phyloP scores from a whole-genome alignment of 2,797 vertebrate genomes.

The Synanceia verrucosa region DNA sequence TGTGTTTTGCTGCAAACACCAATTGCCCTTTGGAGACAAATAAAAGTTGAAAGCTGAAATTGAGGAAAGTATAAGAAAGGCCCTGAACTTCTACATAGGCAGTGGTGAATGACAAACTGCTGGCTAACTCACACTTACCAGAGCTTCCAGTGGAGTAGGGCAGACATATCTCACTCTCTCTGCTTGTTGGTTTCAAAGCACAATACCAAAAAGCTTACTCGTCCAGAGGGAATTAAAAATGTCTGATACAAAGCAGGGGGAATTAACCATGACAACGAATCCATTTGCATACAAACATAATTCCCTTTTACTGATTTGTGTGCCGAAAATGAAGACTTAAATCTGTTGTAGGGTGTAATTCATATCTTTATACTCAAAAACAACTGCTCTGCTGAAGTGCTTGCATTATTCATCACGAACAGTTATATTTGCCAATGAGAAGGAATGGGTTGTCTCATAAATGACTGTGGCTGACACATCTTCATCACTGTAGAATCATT shows the following conservation, averaged over 20 bases:
- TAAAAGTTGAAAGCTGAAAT: background rate
- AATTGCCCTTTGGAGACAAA: background rate
- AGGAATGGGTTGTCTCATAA: background rate
- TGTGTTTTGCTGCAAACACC: background rate
- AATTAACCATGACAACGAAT: conserved; percentile 23
- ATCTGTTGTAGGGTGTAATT: background rate
- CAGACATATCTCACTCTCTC: background rate
- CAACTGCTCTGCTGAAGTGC: conserved; percentile 1
- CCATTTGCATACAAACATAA: conserved; percentile 12
- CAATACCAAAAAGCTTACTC: background rate
- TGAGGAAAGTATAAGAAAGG: background rate
- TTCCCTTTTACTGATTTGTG: conserved; percentile 20
- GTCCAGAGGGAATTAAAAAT: background rate
- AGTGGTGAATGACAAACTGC: background rate
- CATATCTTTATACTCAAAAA: conserved; percentile 14
- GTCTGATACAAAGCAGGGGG: background rate
- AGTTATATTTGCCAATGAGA: background rate
- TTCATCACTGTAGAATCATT: background rate
- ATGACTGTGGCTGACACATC: background rate
- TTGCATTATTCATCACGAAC: conserved; percentile 26
- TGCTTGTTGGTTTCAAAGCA: conserved; percentile 5
- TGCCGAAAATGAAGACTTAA: conserved; percentile 2
- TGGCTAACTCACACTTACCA: background rate
- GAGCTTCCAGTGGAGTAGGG: background rate
- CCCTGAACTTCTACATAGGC: background rate